These are phyloP conservation scores for Aricia artaxerxes DNA, from an alignment of 2,888 invertebrate genomes.

Conservation along the genomic window DNA sequence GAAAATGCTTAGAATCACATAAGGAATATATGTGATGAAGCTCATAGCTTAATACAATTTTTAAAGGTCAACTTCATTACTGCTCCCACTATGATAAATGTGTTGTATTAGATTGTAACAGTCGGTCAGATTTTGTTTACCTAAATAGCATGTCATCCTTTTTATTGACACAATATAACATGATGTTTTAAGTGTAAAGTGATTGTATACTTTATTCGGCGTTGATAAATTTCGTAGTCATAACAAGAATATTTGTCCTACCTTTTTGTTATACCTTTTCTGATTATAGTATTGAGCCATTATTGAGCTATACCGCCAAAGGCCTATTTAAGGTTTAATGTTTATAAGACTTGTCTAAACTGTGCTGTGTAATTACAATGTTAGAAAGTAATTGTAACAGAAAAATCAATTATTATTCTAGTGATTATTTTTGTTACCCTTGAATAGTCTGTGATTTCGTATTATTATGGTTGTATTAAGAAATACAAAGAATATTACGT, in stretches of 20 bases:
- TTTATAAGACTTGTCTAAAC: neutral
- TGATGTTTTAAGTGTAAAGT: neutral
- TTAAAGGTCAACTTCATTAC: too few species aligned
- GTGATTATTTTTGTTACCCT: neutral
- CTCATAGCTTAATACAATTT: too few species aligned
- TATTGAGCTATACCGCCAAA: neutral
- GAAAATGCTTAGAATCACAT: too few species aligned
- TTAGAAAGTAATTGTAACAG: neutral
- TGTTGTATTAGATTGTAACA: too few species aligned
- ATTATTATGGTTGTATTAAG: constrained; percentile 1
- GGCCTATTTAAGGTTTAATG: neutral
- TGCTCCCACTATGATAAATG: too few species aligned
- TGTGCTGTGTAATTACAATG: neutral
- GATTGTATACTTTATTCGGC: too few species aligned
- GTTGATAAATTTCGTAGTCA: neutral
- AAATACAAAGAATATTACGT: neutral
- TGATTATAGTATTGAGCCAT: neutral
- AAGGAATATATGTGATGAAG: too few species aligned
- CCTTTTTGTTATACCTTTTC: neutral
- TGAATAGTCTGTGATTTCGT: constrained; percentile 7
- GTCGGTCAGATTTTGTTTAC: too few species aligned
- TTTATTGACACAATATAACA: neutral
- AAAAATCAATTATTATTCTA: neutral
- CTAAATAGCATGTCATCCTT: too few species aligned
- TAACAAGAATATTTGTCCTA: neutral